Conservation (phyloP, 2,888 invertebrate genomes). For the Agrochola lychnidis region DNA sequence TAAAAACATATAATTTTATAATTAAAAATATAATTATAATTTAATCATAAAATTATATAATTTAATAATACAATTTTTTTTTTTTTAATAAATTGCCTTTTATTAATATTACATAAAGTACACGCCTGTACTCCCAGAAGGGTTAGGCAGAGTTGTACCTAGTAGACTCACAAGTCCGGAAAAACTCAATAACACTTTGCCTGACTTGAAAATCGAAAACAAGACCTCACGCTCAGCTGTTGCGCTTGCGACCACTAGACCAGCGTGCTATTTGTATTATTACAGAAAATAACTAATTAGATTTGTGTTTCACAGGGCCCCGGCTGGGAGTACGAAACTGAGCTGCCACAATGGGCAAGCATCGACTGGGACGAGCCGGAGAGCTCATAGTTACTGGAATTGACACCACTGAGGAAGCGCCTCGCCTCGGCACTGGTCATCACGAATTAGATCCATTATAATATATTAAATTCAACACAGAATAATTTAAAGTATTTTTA, state of each 20-base stretch:
- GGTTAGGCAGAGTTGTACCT: no score
- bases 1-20: no score
- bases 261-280: no score
- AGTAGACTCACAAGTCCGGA: no score
- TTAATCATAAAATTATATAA: no score
- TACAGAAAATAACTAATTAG: neutral
- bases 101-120: no score
- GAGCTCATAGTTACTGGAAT: slow-evolving; percentile 84
- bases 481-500: slow-evolving; percentile 1
- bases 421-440: slow-evolving; percentile 71
- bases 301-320: slow-evolving; percentile 92
- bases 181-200: no score
- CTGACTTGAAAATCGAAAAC: no score
- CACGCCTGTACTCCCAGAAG: no score
- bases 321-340: slow-evolving; percentile 98
- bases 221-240: no score
- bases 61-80: neutral
- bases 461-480: slow-evolving; percentile 12
- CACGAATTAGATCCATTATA: slow-evolving; percentile 33
- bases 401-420: slow-evolving; percentile 79
- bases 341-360: slow-evolving; percentile 97
- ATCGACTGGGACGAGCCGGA: slow-evolving; percentile 95
- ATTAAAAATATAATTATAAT: no score
- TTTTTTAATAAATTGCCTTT: neutral
- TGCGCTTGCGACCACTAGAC: no score